Base-by-base conservation (phyloP, 2,113 vertebrate genomes). In the Morone chrysops region DNA sequence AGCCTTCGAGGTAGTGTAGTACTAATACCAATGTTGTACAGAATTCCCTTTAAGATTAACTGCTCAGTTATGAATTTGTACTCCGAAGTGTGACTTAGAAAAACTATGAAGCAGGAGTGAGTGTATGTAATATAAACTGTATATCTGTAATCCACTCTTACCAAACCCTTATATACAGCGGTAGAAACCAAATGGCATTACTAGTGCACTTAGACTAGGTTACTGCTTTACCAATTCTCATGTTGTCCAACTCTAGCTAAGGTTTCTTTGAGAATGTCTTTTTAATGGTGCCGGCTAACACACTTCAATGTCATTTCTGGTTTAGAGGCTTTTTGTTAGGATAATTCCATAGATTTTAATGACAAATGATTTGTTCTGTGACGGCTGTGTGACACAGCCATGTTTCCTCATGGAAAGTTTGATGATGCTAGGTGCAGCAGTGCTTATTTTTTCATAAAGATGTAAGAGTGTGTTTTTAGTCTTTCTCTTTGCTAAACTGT, bases 1-100 rank as follows among this genome's bases (percentile, higher is more conserved):
- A 83, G 95, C 96, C 94, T 95, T 93, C 89, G 84, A 85, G 88
- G 91, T 94, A 93, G 92, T 75, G 56, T 96, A 95, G 95, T 95
- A 95, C 93, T 96, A 95, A 92, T 95, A 94, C 90, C 89, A 87
- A 92, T 93, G 87, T 90, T 95, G 93, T 94, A 94, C 92, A 94
- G 90, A 94, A 93, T 93, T 92, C 91, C 94, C 94, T 93, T 94
- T 94, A 94, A 90, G 74, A 91, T 90, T 73, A 91, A 90, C 85
- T 93, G 83, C 83, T 92, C 88, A 86, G 91, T 89, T 89, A 91
- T 89, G 82, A 92, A 85, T 94, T 92, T 94, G 86, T 92, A 92
- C 90, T 92, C 93, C 93, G 75, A 94, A 92, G 92, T 93, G 91
- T 94, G 92, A 93, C 92, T 94, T 94, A 93, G 90, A 87, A 89